Base-by-base conservation (phyloP, 23 tunicate genomes). In the Styela clava region DNA sequence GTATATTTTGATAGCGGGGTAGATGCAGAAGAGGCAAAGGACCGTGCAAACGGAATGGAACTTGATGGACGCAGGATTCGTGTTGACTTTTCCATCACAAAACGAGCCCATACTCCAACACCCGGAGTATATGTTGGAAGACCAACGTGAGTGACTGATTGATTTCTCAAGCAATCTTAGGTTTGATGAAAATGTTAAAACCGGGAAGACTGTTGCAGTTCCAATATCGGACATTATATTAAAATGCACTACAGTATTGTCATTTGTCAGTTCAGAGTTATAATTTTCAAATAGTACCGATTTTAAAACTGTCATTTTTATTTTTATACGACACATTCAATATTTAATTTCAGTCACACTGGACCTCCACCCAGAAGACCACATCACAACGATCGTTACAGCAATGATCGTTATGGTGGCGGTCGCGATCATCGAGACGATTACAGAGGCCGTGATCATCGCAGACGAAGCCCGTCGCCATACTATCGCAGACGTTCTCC, bases 41-140 rank as follows among this genome's bases (percentile, higher is more conserved):
- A 89, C 32, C 73, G 91, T 33, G 96, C 96, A 2, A 86, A 86
- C 72, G 99, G 99, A 21, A 95, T 86, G 96, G 96, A 89, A 44
- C 35, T 95, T 33, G 92, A 89, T 80, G 99, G 96, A 0, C 33
- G 95, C 22, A 74, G 95, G 31, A 90, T 95, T 26, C 82, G 99
- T 18, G 96, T 95, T 35, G 99, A 95, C 69, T 95, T 70, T 69
- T 86, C 92, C 5, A 95, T 95, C 69, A 95, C 99, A 29, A 89
- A 90, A 33, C 88, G 99, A 68, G 86, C 99, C 2, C 99, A 95
- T 70, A 95, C 95, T 21, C 99, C 99, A 3, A 95, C 99, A 27
- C 99, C 99, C 34, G 99, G 99, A 23, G 91, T 89, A 24, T 95
- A 95, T 78, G 95, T 95, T 35, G 99, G 99, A 64, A 67, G 89